Conservation (phyloP, 2,113 vertebrate species). For the crab-eating macaque (Macaca fascicularis) region T2T-MFA8v1.1 NC_088391.1:58950501-58951000, state of each 20-base stretch:
- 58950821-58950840: not conserved
- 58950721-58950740: not conserved
- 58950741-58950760: not conserved
- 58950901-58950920: not conserved
- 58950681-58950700: not conserved
- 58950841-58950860: not conserved
- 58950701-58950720: not conserved
- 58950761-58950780: not conserved
- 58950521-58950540: not conserved
- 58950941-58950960: slow-evolving; percentile 32
- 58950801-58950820: not conserved
- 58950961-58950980: not conserved
- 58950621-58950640: not conserved
- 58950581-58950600: not conserved
- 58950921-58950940: not conserved
- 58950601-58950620: not conserved
- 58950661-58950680: not conserved
- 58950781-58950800: not conserved
- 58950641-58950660: not conserved
- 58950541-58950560: not conserved
- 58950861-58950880: not conserved
- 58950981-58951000: not conserved
- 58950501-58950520: not conserved
- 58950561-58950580: not conserved
- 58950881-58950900: not conserved